Conservation (phyloP, 2,888 invertebrate genomes). For the Ichneumoninae sp. region DNA sequence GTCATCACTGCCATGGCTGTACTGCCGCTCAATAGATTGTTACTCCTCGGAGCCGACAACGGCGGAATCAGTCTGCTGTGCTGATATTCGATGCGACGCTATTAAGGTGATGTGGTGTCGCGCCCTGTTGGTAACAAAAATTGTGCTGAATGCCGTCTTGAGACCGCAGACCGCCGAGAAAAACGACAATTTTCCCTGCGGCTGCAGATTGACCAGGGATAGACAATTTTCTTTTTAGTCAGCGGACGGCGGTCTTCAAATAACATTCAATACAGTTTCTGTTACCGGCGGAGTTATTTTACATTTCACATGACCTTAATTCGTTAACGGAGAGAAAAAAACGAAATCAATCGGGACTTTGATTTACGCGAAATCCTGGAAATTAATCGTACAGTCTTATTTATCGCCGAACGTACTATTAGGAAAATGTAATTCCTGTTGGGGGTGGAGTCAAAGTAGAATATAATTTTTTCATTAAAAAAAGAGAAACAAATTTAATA, state of each 20-base stretch:
- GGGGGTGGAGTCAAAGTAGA: slow-evolving; percentile 37
- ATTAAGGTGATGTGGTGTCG: no score
- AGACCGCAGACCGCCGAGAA: no score
- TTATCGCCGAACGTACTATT: slow-evolving; percentile 30
- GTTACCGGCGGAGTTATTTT: no score
- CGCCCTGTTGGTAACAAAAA: no score
- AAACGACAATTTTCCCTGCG: no score
- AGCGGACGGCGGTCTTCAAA: no score
- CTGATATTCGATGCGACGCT: slow-evolving; percentile 81
- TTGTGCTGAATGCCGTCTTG: no score
- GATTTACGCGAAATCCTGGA: background rate
- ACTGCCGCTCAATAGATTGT: slow-evolving; percentile 94
- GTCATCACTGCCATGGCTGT: slow-evolving; percentile 96
- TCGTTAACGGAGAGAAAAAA: slow-evolving; percentile 21
- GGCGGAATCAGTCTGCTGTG: slow-evolving; percentile 94
- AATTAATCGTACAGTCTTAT: slow-evolving; percentile 35
- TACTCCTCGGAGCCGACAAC: slow-evolving; percentile 96
- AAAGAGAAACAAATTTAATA: slow-evolving; percentile 13
- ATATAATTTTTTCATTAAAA: slow-evolving; percentile 45
- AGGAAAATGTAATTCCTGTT: slow-evolving; percentile 15
- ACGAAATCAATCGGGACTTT: background rate
- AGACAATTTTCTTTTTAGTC: background rate
- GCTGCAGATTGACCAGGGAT: no score
- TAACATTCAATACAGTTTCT: no score
- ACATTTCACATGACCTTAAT: background rate